Evolutionary conservation across 2,797 vertebrate genomes (phyloP), one percentile per base, ranked within the genome.

Genomic region (Myioborus melanocephalus): DNA sequence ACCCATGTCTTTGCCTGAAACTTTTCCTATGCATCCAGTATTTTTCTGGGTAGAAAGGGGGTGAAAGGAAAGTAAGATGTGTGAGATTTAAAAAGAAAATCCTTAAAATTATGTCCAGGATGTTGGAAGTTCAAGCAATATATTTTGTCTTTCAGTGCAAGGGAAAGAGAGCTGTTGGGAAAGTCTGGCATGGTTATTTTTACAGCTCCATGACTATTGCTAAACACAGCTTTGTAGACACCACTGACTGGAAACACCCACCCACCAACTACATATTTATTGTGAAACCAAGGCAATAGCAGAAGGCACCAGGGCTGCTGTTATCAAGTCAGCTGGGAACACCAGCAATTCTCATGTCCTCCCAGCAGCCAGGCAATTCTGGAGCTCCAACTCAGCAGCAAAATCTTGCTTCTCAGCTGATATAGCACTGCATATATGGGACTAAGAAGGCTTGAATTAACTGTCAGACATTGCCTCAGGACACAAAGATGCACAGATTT

Each of bases 401-500:
- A 85, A 89, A 73, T 34, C 41, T 41, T 5, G 1, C 6, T 66
- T 91, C 64, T 88, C 61, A 82, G 41, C 41, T 78, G 73, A 86
- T 87, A 87, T 1, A 6, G 41, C 46, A 34, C 50, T n/a, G 57
- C 35, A 47, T 72, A 30, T 52, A 56, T 3, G 19, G 34, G 7
- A 72, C 32, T 71, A 75, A 69, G 89, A 53, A 79, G 50, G 49
- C 86, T 93, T 75, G 80, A 94, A 91, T 85, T 88, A 90, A 57
- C 88, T 60, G 80, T 90, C 88, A 97, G 94, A 94, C 91, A 76
- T 96, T 96, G 95, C 91, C 90, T 96, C 93, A 94, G 90, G 85
- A 64, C 83, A 87, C 43, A 96, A 83, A 76, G 95, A 93, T 87
- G 93, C 87, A 87, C 44, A 89, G 55, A 86, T 90, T 91, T 95